Conservation (phyloP, 2,113 vertebrate genomes). For the Indicator maculatus region DNA sequence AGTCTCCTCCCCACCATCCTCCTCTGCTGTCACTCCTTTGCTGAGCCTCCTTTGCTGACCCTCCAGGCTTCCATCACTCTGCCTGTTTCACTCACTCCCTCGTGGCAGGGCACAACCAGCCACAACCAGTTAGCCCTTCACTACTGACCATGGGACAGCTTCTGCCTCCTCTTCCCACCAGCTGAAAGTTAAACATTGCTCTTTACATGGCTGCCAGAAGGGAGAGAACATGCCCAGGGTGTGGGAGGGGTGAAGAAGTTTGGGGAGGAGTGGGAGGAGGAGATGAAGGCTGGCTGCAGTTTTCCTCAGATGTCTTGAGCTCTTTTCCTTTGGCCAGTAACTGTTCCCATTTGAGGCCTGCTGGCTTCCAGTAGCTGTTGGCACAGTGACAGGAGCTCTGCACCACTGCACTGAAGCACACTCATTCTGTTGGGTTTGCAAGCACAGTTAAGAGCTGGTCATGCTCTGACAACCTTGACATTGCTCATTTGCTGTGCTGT, state of each 20-base stretch:
- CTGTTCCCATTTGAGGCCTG: neutral
- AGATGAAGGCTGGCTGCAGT: neutral
- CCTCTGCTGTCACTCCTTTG: neutral
- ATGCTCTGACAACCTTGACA: neutral
- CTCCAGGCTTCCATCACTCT: neutral
- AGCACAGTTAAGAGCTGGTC: neutral
- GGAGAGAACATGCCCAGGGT: neutral
- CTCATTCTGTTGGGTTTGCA: constrained; percentile 3
- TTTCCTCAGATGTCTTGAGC: neutral
- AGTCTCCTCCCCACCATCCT: neutral
- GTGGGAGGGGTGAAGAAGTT: neutral
- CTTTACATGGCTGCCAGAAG: neutral
- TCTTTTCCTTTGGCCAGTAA: neutral
- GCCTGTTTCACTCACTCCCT: neutral
- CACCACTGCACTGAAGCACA: neutral
- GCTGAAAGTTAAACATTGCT: neutral
- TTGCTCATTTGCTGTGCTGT: neutral
- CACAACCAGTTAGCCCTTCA: neutral
- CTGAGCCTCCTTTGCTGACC: neutral
- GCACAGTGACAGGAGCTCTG: neutral
- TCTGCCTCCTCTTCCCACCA: neutral
- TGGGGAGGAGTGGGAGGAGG: neutral
- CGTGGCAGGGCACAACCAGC: neutral
- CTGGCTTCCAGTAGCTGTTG: neutral
- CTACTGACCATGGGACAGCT: accelerated